These are phyloP conservation scores for Podiceps cristatus DNA, from an alignment of 2,113 vertebrate genomes.

Conservation along the genomic window DNA sequence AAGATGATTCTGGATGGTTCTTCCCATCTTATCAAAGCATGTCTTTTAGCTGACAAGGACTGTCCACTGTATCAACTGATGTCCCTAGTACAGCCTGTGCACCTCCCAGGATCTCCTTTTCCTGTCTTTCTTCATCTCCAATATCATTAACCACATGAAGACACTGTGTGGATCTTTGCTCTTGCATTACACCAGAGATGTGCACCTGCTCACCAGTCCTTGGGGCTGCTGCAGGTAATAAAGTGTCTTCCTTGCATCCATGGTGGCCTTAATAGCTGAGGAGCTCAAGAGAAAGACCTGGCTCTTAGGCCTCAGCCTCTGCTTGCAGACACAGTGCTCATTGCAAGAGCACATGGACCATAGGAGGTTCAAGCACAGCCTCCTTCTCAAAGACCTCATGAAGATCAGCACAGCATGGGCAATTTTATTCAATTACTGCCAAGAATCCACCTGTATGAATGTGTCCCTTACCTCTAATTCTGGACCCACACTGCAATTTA, in stretches of 20 bases:
- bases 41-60: neutral
- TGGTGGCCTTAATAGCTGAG: neutral
- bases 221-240: neutral
- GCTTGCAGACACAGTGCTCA: neutral
- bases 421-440: neutral
- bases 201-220: neutral
- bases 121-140: neutral
- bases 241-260: neutral
- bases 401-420: neutral
- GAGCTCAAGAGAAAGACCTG: neutral
- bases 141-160: neutral
- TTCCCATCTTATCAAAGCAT: neutral
- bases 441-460: neutral
- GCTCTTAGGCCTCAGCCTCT: neutral
- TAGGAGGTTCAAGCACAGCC: neutral
- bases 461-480: neutral
- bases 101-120: neutral
- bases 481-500: neutral
- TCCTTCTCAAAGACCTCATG: neutral
- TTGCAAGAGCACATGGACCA: neutral
- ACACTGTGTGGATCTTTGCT: neutral
- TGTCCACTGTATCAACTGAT: neutral
- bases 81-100: neutral
- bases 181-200: neutral
- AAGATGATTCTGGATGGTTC: neutral